Conservation (phyloP, 2,113 vertebrate genomes). For the Silurus glanis region DNA sequence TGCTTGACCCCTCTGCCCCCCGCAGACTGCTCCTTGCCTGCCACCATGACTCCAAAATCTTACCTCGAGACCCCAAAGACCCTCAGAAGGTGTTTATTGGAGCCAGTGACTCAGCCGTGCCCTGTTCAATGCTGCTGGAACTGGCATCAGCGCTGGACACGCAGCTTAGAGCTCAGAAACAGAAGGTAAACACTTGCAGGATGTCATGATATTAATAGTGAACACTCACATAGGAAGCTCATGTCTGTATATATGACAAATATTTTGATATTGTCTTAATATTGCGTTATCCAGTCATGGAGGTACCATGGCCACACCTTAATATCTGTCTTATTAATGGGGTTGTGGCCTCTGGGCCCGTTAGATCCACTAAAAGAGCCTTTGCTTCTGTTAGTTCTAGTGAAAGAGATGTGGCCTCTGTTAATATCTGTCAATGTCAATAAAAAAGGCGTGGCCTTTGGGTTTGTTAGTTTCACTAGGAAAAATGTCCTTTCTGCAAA, state of each 20-base stretch:
- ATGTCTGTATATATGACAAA: background rate
- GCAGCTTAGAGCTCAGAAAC: conserved; percentile 70
- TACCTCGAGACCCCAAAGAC: conserved; percentile 63
- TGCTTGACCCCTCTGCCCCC: conserved; percentile 74
- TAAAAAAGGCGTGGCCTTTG: background rate
- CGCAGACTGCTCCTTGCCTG: conserved; percentile 81
- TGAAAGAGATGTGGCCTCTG: background rate
- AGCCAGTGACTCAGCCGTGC: conserved; percentile 86
- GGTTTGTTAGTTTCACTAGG: background rate
- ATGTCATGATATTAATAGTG: background rate
- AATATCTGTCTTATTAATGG: no score
- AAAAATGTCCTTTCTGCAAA: no score
- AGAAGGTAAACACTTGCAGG: conserved; percentile 65
- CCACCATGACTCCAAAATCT: conserved; percentile 86
- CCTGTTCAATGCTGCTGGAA: conserved; percentile 83
- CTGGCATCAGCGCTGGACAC: conserved; percentile 76
- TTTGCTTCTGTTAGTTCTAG: background rate
- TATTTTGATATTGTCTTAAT: no score
- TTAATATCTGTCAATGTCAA: background rate
- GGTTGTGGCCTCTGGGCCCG: background rate
- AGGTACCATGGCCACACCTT: no score
- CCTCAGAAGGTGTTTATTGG: conserved; percentile 75
- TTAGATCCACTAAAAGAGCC: background rate
- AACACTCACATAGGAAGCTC: background rate
- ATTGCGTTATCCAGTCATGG: no score